A percentile compares a stretch with the other conserved stretches of the same genome.
Evolutionary conservation across 2,113 vertebrate species (phyloP).

Genomic region (Poecile atricapillus): DNA sequence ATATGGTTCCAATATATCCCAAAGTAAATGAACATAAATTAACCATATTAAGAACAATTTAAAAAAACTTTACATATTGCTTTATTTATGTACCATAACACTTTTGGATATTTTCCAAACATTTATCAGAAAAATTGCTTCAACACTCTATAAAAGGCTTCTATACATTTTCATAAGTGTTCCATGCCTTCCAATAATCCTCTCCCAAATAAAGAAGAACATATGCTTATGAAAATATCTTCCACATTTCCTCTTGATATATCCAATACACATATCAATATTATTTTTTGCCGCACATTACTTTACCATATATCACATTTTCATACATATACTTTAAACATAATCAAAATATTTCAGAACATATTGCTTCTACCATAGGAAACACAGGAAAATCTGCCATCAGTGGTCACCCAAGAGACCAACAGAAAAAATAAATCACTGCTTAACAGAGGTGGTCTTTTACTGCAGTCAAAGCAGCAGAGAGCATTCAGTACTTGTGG

Average conservation of each 20-base stretch:
- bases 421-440: slow-evolving; percentile 20
- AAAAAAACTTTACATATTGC: background rate
- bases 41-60: background rate
- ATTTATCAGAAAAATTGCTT: slow-evolving; percentile 40
- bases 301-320: slow-evolving; percentile 21
- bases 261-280: slow-evolving; percentile 7
- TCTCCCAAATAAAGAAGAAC: slow-evolving; percentile 2
- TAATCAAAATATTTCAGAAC: slow-evolving; percentile 18
- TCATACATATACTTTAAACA: background rate
- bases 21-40: background rate
- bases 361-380: background rate
- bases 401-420: slow-evolving; percentile 14
- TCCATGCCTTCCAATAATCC: slow-evolving; percentile 1
- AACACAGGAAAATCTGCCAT: slow-evolving; percentile 19
- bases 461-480: background rate
- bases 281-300: slow-evolving; percentile 29
- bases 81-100: background rate
- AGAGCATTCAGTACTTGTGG: background rate
- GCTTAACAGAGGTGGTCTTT: slow-evolving; percentile 47
- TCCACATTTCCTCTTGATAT: slow-evolving; percentile 30
- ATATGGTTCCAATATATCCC: background rate
- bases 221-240: slow-evolving; percentile 34
- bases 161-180: slow-evolving; percentile 14
- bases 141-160: background rate
- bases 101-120: slow-evolving; percentile 40